Conservation (phyloP, 92 coral and sea anemone species). For the Actinernus sp. region DNA sequence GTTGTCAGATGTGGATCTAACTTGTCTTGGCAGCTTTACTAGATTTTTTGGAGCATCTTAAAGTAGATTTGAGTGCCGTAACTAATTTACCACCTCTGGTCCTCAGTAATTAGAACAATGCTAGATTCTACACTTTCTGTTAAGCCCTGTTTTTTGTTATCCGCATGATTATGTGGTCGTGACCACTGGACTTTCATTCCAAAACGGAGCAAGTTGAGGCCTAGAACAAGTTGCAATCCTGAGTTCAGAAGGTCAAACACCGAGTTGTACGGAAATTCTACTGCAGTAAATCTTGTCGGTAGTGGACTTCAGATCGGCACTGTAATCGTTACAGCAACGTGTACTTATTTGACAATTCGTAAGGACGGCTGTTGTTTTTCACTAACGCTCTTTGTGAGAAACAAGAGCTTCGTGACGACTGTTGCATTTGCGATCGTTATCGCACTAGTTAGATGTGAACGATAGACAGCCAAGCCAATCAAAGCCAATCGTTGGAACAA, state of each 20-base stretch:
- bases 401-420: neutral
- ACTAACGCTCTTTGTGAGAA: constrained; percentile 16
- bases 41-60: neutral
- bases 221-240: neutral
- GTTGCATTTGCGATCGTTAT: constrained; percentile 12
- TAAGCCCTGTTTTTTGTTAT: no score
- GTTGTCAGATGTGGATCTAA: constrained; percentile 3
- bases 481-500: neutral
- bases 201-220: constrained; percentile 34
- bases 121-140: no score
- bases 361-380: constrained; percentile 20
- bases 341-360: constrained; percentile 3
- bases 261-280: neutral
- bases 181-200: constrained; percentile 4
- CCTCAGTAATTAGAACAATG: neutral
- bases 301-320: no score
- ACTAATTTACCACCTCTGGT: constrained; percentile 23
- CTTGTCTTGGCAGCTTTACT: neutral
- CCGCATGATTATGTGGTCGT: neutral
- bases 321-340: no score
- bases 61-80: neutral
- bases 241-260: constrained; percentile 24
- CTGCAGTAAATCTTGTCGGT: no score
- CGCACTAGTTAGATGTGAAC: neutral
- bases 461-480: constrained; percentile 24